Evolutionary conservation across 2,113 vertebrate genomes (phyloP).

Genomic region (Sebastes fasciatus): DNA sequence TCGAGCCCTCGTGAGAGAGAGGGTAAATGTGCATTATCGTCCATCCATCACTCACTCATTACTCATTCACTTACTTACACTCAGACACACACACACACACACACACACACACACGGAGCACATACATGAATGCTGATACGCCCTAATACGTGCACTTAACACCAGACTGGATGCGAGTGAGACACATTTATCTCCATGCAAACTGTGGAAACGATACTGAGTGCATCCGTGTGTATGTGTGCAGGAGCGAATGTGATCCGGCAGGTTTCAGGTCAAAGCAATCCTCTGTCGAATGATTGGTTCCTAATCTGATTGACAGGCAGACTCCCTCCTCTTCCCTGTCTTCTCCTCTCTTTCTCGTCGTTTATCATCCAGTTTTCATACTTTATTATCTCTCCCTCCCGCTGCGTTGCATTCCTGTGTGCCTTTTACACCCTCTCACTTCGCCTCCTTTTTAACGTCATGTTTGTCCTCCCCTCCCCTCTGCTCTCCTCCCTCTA

Average conservation of each 20-base stretch:
- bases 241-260: slow-evolving; percentile 66
- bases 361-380: slow-evolving; percentile 61
- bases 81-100: slow-evolving; percentile 65
- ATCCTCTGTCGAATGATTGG: slow-evolving; percentile 75
- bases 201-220: slow-evolving; percentile 70
- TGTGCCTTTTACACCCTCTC: slow-evolving; percentile 24
- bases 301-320: slow-evolving; percentile 81
- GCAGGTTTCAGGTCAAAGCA: slow-evolving; percentile 76
- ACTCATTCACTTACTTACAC: slow-evolving; percentile 82
- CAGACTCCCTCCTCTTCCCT: slow-evolving; percentile 57
- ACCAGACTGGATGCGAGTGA: slow-evolving; percentile 76
- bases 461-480: slow-evolving; percentile 39
- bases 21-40: slow-evolving; percentile 80
- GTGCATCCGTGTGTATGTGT: slow-evolving; percentile 68
- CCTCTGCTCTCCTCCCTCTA: slow-evolving; percentile 33
- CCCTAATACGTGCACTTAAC: slow-evolving; percentile 80
- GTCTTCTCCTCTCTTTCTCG: slow-evolving; percentile 37
- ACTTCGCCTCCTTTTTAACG: slow-evolving; percentile 18
- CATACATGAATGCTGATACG: slow-evolving; percentile 76
- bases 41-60: slow-evolving; percentile 81
- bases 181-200: slow-evolving; percentile 82
- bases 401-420: slow-evolving; percentile 25
- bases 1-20: slow-evolving; percentile 68
- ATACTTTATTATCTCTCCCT: slow-evolving; percentile 27
- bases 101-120: slow-evolving; percentile 43